Base-by-base conservation (phyloP, 2,113 vertebrate genomes). In the Speoplatyrhinus poulsoni region DNA sequence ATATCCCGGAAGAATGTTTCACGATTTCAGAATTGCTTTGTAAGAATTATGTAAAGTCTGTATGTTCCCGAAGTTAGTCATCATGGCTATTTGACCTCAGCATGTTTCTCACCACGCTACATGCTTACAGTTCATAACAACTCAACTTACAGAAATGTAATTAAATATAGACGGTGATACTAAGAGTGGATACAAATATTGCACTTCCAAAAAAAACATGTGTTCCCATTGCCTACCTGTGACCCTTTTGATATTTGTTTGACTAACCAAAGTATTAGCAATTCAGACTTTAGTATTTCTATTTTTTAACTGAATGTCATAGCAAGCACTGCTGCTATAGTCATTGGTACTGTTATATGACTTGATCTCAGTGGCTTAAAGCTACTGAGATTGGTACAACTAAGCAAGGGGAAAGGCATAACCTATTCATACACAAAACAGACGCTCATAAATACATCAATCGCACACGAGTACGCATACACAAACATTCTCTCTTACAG, bases 161-260 rank as follows among this genome's bases (percentile, higher is more conserved):
- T 55, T 16, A 60, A 63, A 73, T 52, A 81, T 73, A 76, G 75
- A 72, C 85, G 52, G 85, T 83, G 80, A 77, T 64, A 12, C 67
- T 12, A 75, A 60, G 50, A 73, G 83, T 84, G 76, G 83, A 77
- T 85, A 91, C 86, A 92, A 89, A 91, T 94, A 94, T 94, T 94
- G 93, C 93, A 94, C 93, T 90, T 93, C 67, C 83, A 92, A 87
- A 91, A 26, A 26, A 84, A 88, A 80, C 79, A 82, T 73, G 68
- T 66, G 62, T 87, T 87, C 82, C 87, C 90, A 83, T 82, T 72
- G 83, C 85, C 71, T 74, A 80, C 79, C 59, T 81, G 67, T 69
- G 61, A 77, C 82, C 80, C 81, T 81, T 86, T 85, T 75, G 69
- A 77, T 49, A 57, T 56, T 49, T 47, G 48, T 58, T 55, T 13